Evolutionary conservation across 2,113 vertebrate genomes (phyloP).

Genomic region (Sciurus niger): DNA sequence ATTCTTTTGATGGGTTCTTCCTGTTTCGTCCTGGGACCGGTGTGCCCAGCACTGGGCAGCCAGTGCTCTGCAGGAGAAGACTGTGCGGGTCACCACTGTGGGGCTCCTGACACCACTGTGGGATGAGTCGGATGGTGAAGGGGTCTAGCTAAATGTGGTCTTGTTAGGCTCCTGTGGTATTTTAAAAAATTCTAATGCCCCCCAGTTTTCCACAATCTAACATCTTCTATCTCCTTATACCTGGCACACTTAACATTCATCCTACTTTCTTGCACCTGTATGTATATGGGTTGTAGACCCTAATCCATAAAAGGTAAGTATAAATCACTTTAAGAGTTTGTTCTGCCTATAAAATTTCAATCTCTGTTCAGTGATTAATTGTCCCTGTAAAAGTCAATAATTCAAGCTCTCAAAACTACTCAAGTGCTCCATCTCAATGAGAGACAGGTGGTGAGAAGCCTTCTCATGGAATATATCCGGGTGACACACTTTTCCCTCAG

Average conservation of each 20-base stretch:
- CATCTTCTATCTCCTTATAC: neutral
- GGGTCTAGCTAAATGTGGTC: neutral
- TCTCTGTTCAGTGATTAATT: neutral
- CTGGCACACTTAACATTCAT: neutral
- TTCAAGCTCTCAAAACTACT: neutral
- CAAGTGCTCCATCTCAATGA: neutral
- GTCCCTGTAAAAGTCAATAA: neutral
- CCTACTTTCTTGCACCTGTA: neutral
- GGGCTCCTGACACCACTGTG: neutral
- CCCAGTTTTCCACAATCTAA: neutral
- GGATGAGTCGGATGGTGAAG: neutral
- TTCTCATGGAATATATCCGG: neutral
- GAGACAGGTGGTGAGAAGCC: neutral
- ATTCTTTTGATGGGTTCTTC: constrained; percentile 27
- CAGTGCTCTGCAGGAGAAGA: neutral
- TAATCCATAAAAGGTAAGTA: neutral
- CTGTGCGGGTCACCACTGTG: neutral
- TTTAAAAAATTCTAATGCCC: neutral
- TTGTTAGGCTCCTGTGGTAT: neutral
- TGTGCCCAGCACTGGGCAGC: neutral
- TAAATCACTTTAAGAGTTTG: neutral
- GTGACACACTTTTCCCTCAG: neutral
- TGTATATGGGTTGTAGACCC: neutral
- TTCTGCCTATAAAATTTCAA: neutral
- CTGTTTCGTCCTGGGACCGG: neutral